Evolutionary conservation across 2,888 invertebrate species (phyloP).

Genomic region (Lepeophtheirus nordmannii): DNA sequence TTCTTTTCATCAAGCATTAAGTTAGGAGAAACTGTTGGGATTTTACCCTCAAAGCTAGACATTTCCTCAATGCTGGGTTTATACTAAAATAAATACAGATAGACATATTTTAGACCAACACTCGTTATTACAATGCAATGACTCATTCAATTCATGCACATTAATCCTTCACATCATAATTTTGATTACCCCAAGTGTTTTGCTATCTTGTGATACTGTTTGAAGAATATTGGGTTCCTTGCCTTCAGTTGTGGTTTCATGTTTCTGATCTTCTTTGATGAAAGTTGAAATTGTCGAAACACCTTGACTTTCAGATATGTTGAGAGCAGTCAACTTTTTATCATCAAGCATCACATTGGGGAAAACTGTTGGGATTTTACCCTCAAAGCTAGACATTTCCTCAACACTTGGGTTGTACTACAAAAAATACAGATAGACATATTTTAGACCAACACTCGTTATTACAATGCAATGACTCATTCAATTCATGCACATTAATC

Average conservation of each 20-base stretch:
- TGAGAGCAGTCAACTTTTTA: background rate
- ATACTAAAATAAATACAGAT: background rate
- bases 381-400: background rate
- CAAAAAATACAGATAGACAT: background rate
- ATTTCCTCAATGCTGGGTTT: background rate
- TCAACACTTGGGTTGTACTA: background rate
- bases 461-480: background rate
- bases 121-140: background rate
- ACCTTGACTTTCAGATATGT: background rate
- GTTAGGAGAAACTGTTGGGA: background rate
- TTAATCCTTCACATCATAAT: background rate
- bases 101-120: background rate
- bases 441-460: background rate
- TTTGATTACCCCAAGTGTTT: conserved; percentile 5
- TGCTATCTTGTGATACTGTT: background rate
- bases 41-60: background rate
- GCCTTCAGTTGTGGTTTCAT: background rate
- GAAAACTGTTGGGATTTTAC: background rate
- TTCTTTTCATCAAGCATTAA: background rate
- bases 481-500: background rate
- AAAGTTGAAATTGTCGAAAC: background rate
- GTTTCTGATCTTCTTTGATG: background rate
- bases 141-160: background rate
- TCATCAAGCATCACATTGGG: background rate
- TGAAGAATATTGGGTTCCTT: background rate